Percentiles rank a stretch among this genome's conserved stretches.
Evolutionary conservation across 2,797 vertebrate genomes (phyloP).

Genomic region (Cyclopterus lumpus): DNA sequence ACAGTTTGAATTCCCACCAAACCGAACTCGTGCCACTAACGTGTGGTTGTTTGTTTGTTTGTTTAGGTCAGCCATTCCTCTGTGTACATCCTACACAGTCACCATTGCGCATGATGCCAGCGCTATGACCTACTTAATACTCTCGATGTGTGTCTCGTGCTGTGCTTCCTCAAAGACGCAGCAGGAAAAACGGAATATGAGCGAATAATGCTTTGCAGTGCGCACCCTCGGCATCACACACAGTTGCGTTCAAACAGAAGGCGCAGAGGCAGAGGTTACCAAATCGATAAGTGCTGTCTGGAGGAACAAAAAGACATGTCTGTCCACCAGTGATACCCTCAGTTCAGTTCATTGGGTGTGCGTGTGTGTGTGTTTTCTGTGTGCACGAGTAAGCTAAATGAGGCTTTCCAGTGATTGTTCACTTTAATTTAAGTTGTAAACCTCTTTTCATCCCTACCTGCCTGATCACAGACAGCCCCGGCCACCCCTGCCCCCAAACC

Average conservation of each 20-base stretch:
- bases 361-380: conserved; percentile 4
- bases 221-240: neutral
- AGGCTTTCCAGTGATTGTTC: conserved; percentile 23
- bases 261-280: conserved; percentile 37
- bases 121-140: conserved; percentile 64
- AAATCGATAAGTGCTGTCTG: conserved; percentile 61
- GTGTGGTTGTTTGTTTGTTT: conserved; percentile 4
- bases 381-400: conserved; percentile 1
- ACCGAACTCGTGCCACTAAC: conserved; percentile 5
- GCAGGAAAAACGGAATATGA: conserved; percentile 7
- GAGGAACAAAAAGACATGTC: conserved; percentile 34
- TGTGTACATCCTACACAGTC: neutral
- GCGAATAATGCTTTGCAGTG: neutral
- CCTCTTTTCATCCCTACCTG: conserved; percentile 43
- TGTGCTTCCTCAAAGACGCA: conserved; percentile 16
- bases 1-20: conserved; percentile 43
- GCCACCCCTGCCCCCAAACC: neutral
- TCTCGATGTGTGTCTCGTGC: conserved; percentile 20
- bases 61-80: neutral
- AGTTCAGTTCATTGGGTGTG: neutral
- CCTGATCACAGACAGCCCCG: conserved; percentile 32
- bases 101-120: conserved; percentile 44
- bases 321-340: conserved; percentile 15
- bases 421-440: conserved; percentile 43
- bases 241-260: conserved; percentile 17